phyloP scores from a whole-genome alignment of 2,113 vertebrate species.

The Apteryx mantelli region DNA sequence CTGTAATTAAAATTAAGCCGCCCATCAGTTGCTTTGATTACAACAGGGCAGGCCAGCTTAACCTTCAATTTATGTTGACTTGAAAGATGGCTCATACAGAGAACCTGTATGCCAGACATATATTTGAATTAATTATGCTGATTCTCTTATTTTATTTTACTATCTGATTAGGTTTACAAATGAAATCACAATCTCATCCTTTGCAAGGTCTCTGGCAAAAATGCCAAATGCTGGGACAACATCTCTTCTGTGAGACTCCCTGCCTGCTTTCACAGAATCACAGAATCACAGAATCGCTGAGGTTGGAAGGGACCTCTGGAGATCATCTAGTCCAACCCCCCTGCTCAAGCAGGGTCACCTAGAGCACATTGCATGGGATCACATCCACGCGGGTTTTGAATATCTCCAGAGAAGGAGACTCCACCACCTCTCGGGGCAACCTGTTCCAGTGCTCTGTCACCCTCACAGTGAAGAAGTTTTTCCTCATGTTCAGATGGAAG shows the following conservation, averaged over 20 bases:
- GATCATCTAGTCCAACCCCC: too few species aligned
- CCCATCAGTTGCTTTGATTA: constrained; percentile 58
- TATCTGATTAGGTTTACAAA: constrained; percentile 60
- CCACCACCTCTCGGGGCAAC: too few species aligned
- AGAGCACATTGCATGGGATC: too few species aligned
- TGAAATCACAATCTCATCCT: constrained; percentile 10
- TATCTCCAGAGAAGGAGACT: too few species aligned
- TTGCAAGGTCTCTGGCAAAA: neutral
- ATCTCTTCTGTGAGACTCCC: neutral
- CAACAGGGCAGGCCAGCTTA: constrained; percentile 27
- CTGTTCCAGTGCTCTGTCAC: too few species aligned
- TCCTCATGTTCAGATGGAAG: too few species aligned
- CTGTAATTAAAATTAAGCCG: constrained; percentile 67
- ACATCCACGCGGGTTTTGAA: too few species aligned
- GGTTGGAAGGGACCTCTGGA: too few species aligned
- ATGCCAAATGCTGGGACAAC: neutral
- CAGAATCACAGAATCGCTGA: too few species aligned
- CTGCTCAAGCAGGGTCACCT: too few species aligned
- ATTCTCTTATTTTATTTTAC: constrained; percentile 51
- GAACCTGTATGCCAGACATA: neutral
- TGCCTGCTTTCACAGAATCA: neutral
- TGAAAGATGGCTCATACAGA: constrained; percentile 28
- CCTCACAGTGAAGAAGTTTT: too few species aligned
- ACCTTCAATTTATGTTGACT: constrained; percentile 43
- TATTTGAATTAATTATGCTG: constrained; percentile 65